Percentiles rank a stretch among this genome's conserved stretches.
These are phyloP conservation scores for Leptopilina syphax DNA, from an alignment of 2,888 invertebrate genomes.

Conservation along the genomic window DNA sequence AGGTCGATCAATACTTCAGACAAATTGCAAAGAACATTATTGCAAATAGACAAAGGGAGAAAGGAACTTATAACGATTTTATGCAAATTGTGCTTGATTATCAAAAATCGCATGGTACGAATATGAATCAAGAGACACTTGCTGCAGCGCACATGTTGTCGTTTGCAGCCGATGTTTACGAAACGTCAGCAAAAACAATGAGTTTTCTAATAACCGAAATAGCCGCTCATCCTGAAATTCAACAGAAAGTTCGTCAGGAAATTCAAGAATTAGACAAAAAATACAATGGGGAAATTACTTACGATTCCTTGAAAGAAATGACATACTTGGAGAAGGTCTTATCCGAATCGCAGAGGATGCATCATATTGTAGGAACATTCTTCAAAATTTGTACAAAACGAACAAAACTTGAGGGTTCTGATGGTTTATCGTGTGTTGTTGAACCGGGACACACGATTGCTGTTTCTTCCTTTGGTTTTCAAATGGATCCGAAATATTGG, in stretches of 20 bases:
- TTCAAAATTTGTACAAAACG: constrained; percentile 59
- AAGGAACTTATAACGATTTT: constrained; percentile 73
- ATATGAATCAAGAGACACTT: constrained; percentile 59
- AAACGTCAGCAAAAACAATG: constrained; percentile 63
- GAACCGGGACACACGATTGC: constrained; percentile 56
- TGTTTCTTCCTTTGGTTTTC: constrained; percentile 54
- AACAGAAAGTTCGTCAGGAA: constrained; percentile 77
- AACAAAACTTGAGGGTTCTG: constrained; percentile 59
- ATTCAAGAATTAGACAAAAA: constrained; percentile 69
- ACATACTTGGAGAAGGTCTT: constrained; percentile 78
- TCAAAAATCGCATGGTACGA: constrained; percentile 68
- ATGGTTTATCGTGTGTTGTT: constrained; percentile 59
- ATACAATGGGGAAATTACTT: constrained; percentile 73
- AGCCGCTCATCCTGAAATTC: constrained; percentile 75
- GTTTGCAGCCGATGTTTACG: constrained; percentile 78
- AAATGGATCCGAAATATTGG: constrained; percentile 50
- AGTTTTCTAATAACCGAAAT: constrained; percentile 77
- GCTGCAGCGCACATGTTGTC: constrained; percentile 74
- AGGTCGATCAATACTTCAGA: constrained; percentile 67
- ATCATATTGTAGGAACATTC: constrained; percentile 45
- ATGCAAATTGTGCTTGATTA: constrained; percentile 75
- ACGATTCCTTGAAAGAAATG: constrained; percentile 77
- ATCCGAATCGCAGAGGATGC: constrained; percentile 61
- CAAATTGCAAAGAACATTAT: constrained; percentile 73
- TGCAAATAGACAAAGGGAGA: constrained; percentile 70